A percentile compares a stretch with the other conserved stretches of the same genome.
These are phyloP conservation scores for Atethmia centrago DNA, from an alignment of 2,888 invertebrate species.

Conservation along the genomic window DNA sequence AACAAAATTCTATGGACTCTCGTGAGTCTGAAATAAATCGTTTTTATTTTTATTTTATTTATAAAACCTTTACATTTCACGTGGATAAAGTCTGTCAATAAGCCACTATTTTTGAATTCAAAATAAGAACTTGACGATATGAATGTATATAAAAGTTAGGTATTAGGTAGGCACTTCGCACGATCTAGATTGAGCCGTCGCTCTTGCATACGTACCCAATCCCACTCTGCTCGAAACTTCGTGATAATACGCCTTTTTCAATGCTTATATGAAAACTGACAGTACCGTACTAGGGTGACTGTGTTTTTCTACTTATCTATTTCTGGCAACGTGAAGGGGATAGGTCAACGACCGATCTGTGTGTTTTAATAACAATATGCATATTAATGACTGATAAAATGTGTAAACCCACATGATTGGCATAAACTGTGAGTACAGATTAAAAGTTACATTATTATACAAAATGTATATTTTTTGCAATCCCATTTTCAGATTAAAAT, in stretches of 20 bases:
- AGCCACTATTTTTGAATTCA: background rate
- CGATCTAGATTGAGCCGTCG: background rate
- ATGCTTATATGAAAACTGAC: slow-evolving; percentile 25
- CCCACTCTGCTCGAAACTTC: slow-evolving; percentile 8
- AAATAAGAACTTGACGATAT: background rate
- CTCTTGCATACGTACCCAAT: background rate
- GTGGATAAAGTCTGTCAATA: background rate
- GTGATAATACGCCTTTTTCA: background rate
- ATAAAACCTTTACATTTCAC: too few relatives aligned
- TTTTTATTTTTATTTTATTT: too few relatives aligned
- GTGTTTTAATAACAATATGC: background rate
- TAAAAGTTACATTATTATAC: background rate
- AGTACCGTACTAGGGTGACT: background rate
- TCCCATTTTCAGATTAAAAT: background rate
- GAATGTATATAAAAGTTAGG: background rate
- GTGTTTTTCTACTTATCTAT: background rate
- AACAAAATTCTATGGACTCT: too few relatives aligned
- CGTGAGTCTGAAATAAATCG: too few relatives aligned
- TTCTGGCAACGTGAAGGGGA: background rate
- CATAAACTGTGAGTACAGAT: background rate
- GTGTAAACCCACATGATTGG: background rate
- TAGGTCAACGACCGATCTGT: slow-evolving; percentile 1
- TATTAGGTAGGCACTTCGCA: background rate
- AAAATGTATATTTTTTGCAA: background rate
- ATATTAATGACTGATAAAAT: slow-evolving; percentile 5